Percentiles rank a stretch among this genome's conserved stretches.
Evolutionary conservation across 2,888 invertebrate genomes (phyloP).

Genomic region (Caenorhabditis doughertyi): DNA sequence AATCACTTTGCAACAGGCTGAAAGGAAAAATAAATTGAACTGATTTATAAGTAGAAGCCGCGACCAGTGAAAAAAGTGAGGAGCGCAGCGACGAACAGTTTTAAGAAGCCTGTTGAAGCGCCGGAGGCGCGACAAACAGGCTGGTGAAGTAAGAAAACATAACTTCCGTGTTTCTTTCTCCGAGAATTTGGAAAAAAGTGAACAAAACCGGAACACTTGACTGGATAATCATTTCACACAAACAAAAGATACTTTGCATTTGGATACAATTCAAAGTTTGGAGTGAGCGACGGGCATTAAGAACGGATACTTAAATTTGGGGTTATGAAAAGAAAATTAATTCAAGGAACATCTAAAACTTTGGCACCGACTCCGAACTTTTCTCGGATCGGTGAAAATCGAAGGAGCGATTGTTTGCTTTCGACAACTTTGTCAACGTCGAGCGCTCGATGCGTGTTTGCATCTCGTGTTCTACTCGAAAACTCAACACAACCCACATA

Average conservation of each 20-base stretch:
- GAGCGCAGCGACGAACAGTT: too few relatives aligned
- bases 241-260: too few relatives aligned
- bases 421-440: constrained; percentile 23
- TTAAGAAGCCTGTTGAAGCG: too few relatives aligned
- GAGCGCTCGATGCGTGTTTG: constrained; percentile 54
- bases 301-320: background rate
- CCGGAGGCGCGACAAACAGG: too few relatives aligned
- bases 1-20: constrained; percentile 68
- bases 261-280: too few relatives aligned
- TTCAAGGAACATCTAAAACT: constrained; percentile 3
- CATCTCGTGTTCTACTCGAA: constrained; percentile 66
- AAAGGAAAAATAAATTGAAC: constrained; percentile 18
- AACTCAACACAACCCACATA: constrained; percentile 41
- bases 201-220: constrained; percentile 58
- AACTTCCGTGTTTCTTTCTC: constrained; percentile 26
- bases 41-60: background rate
- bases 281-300: background rate
- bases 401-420: constrained; percentile 37
- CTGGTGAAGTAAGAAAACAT: constrained; percentile 5
- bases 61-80: too few relatives aligned
- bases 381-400: constrained; percentile 2
- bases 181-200: background rate
- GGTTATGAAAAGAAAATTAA: background rate
- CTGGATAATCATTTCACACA: constrained; percentile 52
- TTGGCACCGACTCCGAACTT: constrained; percentile 11